Evolutionary conservation across 2,113 vertebrate genomes (phyloP), one percentile per base, ranked within the genome.

Genomic region (Psittacula cyanocephala): DNA sequence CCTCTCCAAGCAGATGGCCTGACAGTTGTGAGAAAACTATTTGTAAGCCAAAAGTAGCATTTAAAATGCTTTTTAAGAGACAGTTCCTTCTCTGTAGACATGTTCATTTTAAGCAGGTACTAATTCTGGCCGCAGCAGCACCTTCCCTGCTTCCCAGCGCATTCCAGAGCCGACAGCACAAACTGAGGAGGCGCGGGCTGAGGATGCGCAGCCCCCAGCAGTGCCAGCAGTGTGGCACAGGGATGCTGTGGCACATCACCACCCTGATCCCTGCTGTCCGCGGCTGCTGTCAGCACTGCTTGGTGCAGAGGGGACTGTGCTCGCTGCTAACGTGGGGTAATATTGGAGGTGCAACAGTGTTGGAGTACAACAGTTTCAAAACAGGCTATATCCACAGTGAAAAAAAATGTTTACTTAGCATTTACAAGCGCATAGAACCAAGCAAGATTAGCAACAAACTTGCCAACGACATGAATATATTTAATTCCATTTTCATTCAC

Each of bases 21-120:
- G 68, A 96, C 94, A 97, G 95, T 97, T 97, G 96, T 76, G 89
- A 96, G 91, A 72, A 95, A 97, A 88, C 88, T 87, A 86, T 95
- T 96, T 86, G 64, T 31, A 96, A 96, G 86, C 93, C 71, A 94
- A 93, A 94, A 97, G 96, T 15, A 88, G 93, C 83, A 37, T 92
- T 95, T 81, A 22, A 69, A 93, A 65, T 76, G 67, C 39, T 55
- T 81, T 88, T 43, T 16, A 77, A 71, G 94, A 96, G 90, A 80
- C 94, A 84, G 94, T 86, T 95, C 95, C 95, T 97, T 95, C 96
- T 81, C 72, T 0, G 22, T 78, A 37, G 74, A 70, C 81, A 2
- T 39, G 77, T 17, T 81, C 71, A 50, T 86, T 95, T 94, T 88
- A 77, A 84, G 89, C 88, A 95, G 91, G 78, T 96, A 94, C 94